Evolutionary conservation across 2,888 invertebrate genomes (phyloP), one percentile per base, ranked within the genome.

Genomic region (Leptopilina syphax): DNA sequence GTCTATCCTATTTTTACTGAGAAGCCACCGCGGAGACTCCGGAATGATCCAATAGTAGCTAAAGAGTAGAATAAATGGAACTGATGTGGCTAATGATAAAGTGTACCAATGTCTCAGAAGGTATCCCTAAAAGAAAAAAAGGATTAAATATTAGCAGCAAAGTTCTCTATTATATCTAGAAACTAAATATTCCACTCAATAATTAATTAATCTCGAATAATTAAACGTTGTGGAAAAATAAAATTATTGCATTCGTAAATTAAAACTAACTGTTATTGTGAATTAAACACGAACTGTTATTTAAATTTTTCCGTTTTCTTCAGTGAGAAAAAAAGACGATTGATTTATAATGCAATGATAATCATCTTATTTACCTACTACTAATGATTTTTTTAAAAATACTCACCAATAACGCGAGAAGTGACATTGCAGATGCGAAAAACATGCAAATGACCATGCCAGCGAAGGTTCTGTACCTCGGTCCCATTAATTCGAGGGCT

Each of bases 1-100:
- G 77, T 94, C 94, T 84, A 95, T 93, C 67, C 94, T 92, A 41
- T 95, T 95, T 86, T 94, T 93, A 41, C 95, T 94, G 7, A 95
- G 94, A 27, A 95, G 91, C 95, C 95, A 95, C 82, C 95, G 92
- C 2, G 95, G 95, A 70, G 95, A 95, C 89, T 95, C 95, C 9
- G 95, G 95, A 83, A 95, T 93, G 65, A 95, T 92, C 94, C 95
- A 95, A 88, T 94, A 94, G 84, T 93, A 94, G 83, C 94, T 94
- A 91, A 93, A 94, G 3, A 95, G 90, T 12, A 94, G 84, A 50
- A 94, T 86, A 85, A 94, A 95, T 0, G 95, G 95, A 4, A 95
- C 90, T 83, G 95, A 95, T 4, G 95, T 95, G 18, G 94, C 94
- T 70, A 95, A 87, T 0, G 94, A 95, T 10, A 95, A 89, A 66